These are phyloP conservation scores for Trissonchulus latispiculum DNA, from an alignment of 2,888 invertebrate species.

Conservation along the genomic window DNA sequence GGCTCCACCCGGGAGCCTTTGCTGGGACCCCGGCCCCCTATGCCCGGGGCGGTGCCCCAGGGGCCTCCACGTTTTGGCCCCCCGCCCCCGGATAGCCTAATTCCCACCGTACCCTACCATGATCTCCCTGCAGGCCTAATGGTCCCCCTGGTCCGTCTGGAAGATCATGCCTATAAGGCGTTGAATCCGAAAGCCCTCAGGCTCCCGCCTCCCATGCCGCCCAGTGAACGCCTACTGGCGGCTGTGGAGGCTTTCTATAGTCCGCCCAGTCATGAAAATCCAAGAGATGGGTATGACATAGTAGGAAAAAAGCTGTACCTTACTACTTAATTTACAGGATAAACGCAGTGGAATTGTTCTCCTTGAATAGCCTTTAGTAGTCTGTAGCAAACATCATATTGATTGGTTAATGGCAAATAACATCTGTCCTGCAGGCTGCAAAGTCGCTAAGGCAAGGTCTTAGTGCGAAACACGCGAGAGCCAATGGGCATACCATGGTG, in stretches of 20 bases:
- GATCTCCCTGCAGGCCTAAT: slow-evolving; percentile 94
- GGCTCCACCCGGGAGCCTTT: neutral
- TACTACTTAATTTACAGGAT: too few species aligned
- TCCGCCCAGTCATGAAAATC: slow-evolving; percentile 83
- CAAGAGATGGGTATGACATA: slow-evolving; percentile 60
- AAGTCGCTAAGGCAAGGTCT: too few species aligned
- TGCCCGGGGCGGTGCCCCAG: too few species aligned
- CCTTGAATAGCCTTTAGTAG: too few species aligned
- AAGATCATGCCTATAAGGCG: slow-evolving; percentile 77
- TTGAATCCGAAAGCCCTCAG: slow-evolving; percentile 79
- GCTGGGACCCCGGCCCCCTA: neutral
- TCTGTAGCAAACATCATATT: too few species aligned
- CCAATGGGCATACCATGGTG: too few species aligned
- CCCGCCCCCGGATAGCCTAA: slow-evolving; percentile 36
- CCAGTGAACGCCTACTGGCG: slow-evolving; percentile 77
- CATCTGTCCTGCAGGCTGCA: too few species aligned
- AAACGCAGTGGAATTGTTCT: too few species aligned
- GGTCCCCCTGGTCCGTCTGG: slow-evolving; percentile 88
- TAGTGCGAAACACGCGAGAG: too few species aligned
- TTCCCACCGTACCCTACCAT: slow-evolving; percentile 86
- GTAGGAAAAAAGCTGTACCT: too few species aligned
- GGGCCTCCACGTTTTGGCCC: too few species aligned
- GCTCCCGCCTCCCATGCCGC: slow-evolving; percentile 86
- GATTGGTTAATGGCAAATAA: too few species aligned
- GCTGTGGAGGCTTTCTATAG: slow-evolving; percentile 95